Base-by-base conservation (phyloP, 1,140 invertebrate genomes). In the Trichonephila clavata region DNA sequence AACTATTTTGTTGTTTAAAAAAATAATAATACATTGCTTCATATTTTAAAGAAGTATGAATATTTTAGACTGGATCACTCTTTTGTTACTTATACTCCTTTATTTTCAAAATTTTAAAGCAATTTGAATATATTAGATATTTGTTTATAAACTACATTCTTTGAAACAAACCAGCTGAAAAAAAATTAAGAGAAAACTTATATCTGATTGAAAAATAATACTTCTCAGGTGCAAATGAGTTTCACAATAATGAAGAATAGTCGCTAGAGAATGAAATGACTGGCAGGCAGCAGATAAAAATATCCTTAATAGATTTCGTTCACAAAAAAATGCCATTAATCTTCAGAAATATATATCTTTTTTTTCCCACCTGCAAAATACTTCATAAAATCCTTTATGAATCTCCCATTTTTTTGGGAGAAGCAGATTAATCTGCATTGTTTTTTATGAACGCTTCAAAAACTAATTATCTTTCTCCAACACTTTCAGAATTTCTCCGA, bases 391-490 rank as follows among this genome's bases (percentile, higher is more conserved):
- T 6, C 24, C 27, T 32, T 32, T 39, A 27, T 39, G 65, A 27
- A 68, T 24, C 3, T 68, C n/a, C 65, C 18, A 10, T 13, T 68
- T 68, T 68, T 32, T 4, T 39, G 32, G 32, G 32, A 39, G 27
- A 18, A 0, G 13, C 27, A 32, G 71, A 77, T 77, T 77, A 39
- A 77, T 77, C 27, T 39, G 27, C 71, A 77, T 77, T 77, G 27
- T 77, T 77, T 60, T 84, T 84, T 59, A 60, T 60, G 16, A 14
- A 6, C 21, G 57, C 16, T 24, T 84, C 39, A 87, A 87, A 87
- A 87, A 87, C 86, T 87, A 87, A 87, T 87, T 87, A 87, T 87
- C 50, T 87, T 87, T 63, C 86, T n/a, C 86, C 86, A 39, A 77
- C 71, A 77, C 71, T 77, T 39, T 77, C 71, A 77, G 24, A 77